These are phyloP conservation scores for Phataginus tricuspis DNA, from an alignment of 2,797 vertebrate genomes.

Conservation along the genomic window DNA sequence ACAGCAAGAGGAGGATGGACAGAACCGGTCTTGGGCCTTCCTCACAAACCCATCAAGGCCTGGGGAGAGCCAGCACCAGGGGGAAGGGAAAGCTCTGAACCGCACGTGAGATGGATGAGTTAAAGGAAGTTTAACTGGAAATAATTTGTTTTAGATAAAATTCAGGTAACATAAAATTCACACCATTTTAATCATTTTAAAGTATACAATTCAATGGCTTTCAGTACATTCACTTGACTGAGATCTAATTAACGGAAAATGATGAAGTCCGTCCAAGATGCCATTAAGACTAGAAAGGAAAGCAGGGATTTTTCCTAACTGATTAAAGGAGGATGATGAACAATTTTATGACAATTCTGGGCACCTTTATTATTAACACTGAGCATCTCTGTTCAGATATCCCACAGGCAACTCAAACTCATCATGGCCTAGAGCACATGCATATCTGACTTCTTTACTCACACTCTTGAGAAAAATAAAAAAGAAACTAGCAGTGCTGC, in stretches of 20 bases:
- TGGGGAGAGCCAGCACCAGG: fast-evolving
- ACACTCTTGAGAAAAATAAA: neutral
- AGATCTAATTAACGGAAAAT: slow-evolving; percentile 37
- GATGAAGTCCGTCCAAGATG: neutral
- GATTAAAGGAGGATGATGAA: neutral
- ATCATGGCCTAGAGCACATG: neutral
- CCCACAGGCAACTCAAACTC: neutral
- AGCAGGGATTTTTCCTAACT: neutral
- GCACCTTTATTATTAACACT: neutral
- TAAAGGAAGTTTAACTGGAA: neutral
- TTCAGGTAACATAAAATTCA: neutral
- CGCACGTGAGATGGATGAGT: neutral
- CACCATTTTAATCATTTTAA: neutral
- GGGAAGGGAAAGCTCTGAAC: neutral
- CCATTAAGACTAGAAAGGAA: neutral
- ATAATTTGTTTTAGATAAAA: neutral
- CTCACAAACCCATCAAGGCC: neutral
- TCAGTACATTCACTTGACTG: neutral
- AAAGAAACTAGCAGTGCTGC: neutral
- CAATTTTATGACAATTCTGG: neutral
- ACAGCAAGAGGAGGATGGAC: neutral
- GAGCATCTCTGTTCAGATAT: neutral
- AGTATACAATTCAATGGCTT: neutral
- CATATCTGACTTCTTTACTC: neutral
- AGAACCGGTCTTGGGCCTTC: neutral